Evolutionary conservation across 2,113 vertebrate species (phyloP).

Genomic region (Chaenogobius annularis): DNA sequence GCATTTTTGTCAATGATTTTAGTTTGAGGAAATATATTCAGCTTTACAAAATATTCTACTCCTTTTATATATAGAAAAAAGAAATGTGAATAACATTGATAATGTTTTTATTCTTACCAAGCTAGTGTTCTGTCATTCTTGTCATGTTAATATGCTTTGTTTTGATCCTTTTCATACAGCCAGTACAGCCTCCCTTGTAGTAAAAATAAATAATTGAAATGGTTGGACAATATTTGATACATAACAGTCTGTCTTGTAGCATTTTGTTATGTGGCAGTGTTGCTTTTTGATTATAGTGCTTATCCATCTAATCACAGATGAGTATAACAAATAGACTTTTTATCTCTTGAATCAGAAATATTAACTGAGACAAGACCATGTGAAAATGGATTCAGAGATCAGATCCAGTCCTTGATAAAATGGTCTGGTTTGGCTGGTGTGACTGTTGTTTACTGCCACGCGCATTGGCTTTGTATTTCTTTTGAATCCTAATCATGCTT

Average conservation of each 20-base stretch:
- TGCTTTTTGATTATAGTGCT: neutral
- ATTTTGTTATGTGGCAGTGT: neutral
- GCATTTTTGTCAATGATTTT: too few species aligned
- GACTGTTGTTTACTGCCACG: neutral
- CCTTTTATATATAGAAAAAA: too few species aligned
- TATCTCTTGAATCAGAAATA: neutral
- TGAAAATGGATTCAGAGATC: neutral
- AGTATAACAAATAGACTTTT: neutral
- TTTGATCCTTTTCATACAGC: neutral
- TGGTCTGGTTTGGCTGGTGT: neutral
- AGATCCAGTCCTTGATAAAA: neutral
- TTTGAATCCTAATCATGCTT: constrained; percentile 30
- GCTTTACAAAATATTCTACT: neutral
- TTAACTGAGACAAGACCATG: neutral
- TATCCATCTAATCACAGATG: constrained; percentile 1
- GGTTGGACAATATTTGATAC: neutral
- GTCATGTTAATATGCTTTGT: neutral
- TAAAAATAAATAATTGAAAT: neutral
- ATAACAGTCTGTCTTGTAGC: neutral
- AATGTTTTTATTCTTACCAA: too few species aligned
- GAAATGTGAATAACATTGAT: too few species aligned
- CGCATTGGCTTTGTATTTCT: neutral
- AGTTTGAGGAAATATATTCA: neutral
- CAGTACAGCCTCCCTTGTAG: neutral
- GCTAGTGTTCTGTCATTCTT: too few species aligned